Evolutionary conservation across 2,113 vertebrate species (phyloP).

Genomic region (human): DNA sequence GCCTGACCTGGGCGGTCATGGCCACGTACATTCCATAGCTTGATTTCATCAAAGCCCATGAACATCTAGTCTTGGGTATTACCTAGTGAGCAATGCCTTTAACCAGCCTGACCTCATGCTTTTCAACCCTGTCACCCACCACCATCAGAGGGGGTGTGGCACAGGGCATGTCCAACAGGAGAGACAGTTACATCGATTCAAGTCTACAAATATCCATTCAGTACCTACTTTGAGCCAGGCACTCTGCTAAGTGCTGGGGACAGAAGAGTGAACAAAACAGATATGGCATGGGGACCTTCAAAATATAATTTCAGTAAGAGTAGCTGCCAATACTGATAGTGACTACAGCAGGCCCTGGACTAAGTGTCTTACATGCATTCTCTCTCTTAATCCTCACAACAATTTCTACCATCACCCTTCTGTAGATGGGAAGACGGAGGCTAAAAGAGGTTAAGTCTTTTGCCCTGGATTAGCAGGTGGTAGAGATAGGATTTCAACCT

Average conservation of each 20-base stretch:
- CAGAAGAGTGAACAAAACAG: neutral
- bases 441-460: neutral
- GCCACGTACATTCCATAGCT: neutral
- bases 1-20: neutral
- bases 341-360: neutral
- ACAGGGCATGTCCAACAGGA: neutral
- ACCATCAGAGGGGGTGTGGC: neutral
- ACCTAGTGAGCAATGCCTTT: neutral
- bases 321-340: neutral
- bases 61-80: conserved; percentile 54
- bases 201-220: neutral
- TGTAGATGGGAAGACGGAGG: neutral
- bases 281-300: neutral
- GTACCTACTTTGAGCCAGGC: neutral
- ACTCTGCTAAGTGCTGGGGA: neutral
- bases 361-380: neutral
- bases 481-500: neutral
- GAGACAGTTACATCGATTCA: neutral
- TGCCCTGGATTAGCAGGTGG: neutral
- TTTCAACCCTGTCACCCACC: conserved; percentile 47
- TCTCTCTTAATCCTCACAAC: neutral
- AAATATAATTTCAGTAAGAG: neutral
- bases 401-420: neutral
- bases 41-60: neutral
- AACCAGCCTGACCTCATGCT: conserved; percentile 48